Evolutionary conservation across 2,797 vertebrate genomes (phyloP).

Genomic region (Cossypha niveicapilla): DNA sequence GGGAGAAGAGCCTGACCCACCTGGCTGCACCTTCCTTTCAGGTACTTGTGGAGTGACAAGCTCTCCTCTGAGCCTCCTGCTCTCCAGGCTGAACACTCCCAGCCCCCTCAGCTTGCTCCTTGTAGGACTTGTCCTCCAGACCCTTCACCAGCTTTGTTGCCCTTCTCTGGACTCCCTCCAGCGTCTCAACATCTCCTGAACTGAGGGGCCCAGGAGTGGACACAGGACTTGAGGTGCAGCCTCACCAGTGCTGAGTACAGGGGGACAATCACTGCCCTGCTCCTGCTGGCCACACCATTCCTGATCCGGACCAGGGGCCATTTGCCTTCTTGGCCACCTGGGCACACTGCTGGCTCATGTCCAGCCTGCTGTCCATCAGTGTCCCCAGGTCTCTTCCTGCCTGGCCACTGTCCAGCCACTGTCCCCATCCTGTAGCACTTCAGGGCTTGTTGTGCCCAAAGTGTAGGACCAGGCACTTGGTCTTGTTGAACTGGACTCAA

Average conservation of each 20-base stretch:
- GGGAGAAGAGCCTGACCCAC: neutral
- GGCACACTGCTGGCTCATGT: neutral
- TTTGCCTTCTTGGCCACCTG: too few relatives aligned
- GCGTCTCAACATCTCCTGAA: neutral
- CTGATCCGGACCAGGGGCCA: too few relatives aligned
- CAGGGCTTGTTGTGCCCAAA: neutral
- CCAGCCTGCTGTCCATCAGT: neutral
- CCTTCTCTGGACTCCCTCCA: neutral
- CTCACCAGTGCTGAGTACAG: neutral
- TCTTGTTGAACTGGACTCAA: neutral
- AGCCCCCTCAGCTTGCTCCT: neutral
- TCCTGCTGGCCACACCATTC: neutral
- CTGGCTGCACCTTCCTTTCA: neutral
- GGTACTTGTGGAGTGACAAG: accelerated
- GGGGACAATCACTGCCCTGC: neutral
- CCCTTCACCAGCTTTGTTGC: neutral
- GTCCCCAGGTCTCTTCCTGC: neutral
- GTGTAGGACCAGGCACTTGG: neutral
- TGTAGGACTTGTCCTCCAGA: neutral
- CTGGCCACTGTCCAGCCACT: neutral
- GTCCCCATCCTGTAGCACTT: neutral
- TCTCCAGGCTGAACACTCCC: neutral
- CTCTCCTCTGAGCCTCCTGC: neutral
- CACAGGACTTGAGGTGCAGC: neutral
- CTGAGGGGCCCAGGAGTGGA: neutral